Percentiles rank a stretch among this genome's conserved stretches.
Evolutionary conservation across 2,113 vertebrate genomes (phyloP).

Genomic region (Todiramphus saurophagus): DNA sequence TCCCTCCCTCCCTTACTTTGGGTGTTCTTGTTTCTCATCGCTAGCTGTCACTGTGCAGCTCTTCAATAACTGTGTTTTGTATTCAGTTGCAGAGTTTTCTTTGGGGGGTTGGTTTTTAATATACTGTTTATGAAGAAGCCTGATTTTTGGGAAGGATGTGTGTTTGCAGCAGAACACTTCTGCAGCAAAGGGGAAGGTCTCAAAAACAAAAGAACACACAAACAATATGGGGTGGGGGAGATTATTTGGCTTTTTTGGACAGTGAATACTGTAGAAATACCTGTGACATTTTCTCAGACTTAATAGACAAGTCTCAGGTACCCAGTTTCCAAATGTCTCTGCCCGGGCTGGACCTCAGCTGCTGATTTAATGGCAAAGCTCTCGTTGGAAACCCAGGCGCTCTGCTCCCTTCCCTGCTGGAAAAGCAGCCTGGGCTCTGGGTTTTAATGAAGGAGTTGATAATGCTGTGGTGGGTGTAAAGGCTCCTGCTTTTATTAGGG

Average conservation of each 20-base stretch:
- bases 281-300: constrained; percentile 32
- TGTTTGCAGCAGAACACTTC: background rate
- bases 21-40: background rate
- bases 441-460: constrained; percentile 4
- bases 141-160: background rate
- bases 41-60: constrained; percentile 9
- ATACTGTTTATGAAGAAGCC: constrained; percentile 1
- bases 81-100: constrained; percentile 32
- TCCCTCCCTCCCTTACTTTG: background rate
- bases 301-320: background rate
- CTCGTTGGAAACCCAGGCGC: background rate
- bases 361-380: constrained; percentile 9
- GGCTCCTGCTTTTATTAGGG: background rate
- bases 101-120: constrained; percentile 63
- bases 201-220: background rate
- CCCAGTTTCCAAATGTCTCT: background rate
- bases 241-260: background rate
- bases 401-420: background rate
- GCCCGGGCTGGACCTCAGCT: background rate
- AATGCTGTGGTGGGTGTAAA: background rate
- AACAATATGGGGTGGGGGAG: background rate
- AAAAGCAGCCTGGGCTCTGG: background rate
- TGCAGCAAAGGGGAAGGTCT: background rate
- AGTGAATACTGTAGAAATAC: background rate
- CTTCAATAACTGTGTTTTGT: background rate